Evolutionary conservation across 2,113 vertebrate species (phyloP).

Genomic region (Redunca redunca): DNA sequence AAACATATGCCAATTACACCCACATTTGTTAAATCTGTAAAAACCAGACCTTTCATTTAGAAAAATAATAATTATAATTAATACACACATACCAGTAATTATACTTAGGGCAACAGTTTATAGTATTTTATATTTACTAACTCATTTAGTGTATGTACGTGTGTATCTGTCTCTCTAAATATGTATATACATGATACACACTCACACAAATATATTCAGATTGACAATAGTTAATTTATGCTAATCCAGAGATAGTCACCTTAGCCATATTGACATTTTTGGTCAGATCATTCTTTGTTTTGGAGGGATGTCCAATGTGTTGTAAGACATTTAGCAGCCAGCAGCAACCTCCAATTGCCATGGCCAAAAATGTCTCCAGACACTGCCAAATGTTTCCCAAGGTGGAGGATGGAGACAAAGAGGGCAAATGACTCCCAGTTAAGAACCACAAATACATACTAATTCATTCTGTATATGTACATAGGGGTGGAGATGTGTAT

Average conservation of each 20-base stretch:
- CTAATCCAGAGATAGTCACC: neutral
- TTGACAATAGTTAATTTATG: neutral
- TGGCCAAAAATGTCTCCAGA: neutral
- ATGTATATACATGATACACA: neutral
- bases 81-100: neutral
- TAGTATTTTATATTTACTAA: neutral
- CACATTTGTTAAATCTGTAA: neutral
- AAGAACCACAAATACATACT: neutral
- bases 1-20: neutral
- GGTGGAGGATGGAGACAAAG: neutral
- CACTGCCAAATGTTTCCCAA: neutral
- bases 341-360: neutral
- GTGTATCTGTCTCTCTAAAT: neutral
- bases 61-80: neutral
- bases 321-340: neutral
- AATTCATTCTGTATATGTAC: neutral
- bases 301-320: neutral
- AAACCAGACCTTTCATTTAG: neutral
- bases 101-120: neutral
- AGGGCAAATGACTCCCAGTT: neutral
- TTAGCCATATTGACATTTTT: neutral
- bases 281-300: neutral
- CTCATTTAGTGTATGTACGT: neutral
- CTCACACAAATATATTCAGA: neutral
- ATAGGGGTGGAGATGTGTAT: neutral